Percentiles rank a stretch among this genome's conserved stretches.
These are phyloP conservation scores for Epinotia bilunana DNA, from an alignment of 2,888 invertebrate genomes.

Conservation along the genomic window DNA sequence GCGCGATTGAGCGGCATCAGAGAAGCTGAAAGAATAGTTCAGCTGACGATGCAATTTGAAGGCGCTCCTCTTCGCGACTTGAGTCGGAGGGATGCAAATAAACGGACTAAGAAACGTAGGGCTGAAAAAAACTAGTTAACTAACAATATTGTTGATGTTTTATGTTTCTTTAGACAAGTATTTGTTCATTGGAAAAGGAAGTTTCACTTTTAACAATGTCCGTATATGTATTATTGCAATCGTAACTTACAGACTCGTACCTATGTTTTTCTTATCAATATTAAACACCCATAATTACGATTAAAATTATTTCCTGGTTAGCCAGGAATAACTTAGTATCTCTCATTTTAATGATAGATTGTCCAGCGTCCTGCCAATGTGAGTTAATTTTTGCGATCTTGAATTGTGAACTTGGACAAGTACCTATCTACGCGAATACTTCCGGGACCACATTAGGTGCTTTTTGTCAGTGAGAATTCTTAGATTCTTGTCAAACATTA, in stretches of 20 bases:
- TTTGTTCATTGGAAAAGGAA: neutral
- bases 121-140: slow-evolving; percentile 36
- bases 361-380: too few relatives aligned
- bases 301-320: too few relatives aligned
- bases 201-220: too few relatives aligned
- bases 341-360: too few relatives aligned
- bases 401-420: too few relatives aligned
- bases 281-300: neutral
- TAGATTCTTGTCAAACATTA: too few relatives aligned
- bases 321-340: too few relatives aligned
- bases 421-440: too few relatives aligned
- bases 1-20: slow-evolving; percentile 91
- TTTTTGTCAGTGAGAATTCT: too few relatives aligned
- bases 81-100: slow-evolving; percentile 13
- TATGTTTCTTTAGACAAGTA: neutral
- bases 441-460: too few relatives aligned
- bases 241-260: neutral
- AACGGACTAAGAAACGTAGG: slow-evolving; percentile 37
- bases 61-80: slow-evolving; percentile 69
- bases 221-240: too few relatives aligned
- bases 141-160: neutral
- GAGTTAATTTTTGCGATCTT: too few relatives aligned
- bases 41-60: slow-evolving; percentile 83
- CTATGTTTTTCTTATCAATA: neutral
- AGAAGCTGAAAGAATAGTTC: slow-evolving; percentile 90